These are phyloP conservation scores for Diloba caeruleocephala DNA, from an alignment of 2,888 invertebrate genomes.

Conservation along the genomic window DNA sequence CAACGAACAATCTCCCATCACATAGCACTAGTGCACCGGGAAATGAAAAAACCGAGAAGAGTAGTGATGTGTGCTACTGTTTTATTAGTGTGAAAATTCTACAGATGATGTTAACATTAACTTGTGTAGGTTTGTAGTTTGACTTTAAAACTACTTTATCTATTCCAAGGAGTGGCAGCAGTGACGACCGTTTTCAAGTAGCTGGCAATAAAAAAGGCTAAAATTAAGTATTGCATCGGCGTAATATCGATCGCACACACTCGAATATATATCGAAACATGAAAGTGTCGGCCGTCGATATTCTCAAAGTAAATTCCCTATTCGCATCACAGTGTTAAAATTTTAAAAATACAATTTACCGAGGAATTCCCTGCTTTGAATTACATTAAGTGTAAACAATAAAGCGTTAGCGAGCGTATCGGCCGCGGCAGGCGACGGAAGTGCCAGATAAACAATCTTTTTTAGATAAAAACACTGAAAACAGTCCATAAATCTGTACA, in stretches of 20 bases:
- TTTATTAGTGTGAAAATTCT: constrained; percentile 6
- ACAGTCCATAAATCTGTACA: constrained; percentile 84
- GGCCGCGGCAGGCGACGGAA: constrained; percentile 86
- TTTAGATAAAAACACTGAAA: constrained; percentile 86
- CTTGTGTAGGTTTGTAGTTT: constrained; percentile 16
- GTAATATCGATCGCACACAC: constrained; percentile 83
- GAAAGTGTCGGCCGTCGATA: constrained; percentile 76
- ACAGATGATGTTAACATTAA: background rate
- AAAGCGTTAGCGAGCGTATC: constrained; percentile 87
- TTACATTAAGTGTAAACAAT: constrained; percentile 89
- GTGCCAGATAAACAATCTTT: constrained; percentile 88
- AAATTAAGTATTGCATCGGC: constrained; percentile 79
- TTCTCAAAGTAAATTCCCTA: constrained; percentile 75
- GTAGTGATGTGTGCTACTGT: constrained; percentile 35
- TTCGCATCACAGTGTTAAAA: constrained; percentile 72
- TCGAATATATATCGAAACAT: constrained; percentile 76
- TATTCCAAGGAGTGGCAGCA: background rate
- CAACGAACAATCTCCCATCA: constrained; percentile 69
- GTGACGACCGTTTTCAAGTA: constrained; percentile 4
- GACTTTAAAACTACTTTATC: constrained; percentile 8
- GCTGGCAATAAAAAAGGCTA: constrained; percentile 54
- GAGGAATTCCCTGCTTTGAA: constrained; percentile 88
- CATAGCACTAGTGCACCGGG: constrained; percentile 55
- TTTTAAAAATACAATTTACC: constrained; percentile 87
- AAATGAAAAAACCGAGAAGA: constrained; percentile 62